Evolutionary conservation across 2,888 invertebrate genomes (phyloP), one percentile per base, ranked within the genome.

Genomic region (Eristalis pertinax): DNA sequence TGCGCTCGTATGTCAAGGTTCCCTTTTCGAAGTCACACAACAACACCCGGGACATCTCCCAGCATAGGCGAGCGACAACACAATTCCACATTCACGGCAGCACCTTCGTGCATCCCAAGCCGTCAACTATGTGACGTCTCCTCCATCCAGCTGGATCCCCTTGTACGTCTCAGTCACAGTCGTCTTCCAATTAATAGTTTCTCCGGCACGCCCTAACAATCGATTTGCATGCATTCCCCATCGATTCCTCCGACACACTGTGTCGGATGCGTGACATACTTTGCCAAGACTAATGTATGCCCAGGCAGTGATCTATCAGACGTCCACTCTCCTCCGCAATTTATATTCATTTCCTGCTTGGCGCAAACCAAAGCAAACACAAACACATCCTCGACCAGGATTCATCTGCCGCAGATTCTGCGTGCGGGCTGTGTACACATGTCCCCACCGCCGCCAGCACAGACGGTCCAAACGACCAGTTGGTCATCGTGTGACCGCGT

Each of bases 291-390:
- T 65, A 63, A 76, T 73, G 72, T 64, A 73, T 85, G 72, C 68
- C 43, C 35, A 19, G 43, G 64, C 43, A 62, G 19, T 38, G 15
- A 82, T 82, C 69, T 65, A 78, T 86, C 82, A 82, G 56, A 50
- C 50, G 78, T 56, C 69, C 38, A 50, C 64, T 68, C 26, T 76
- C 15, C 43, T 65, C n/a, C 43, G n/a, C 62, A 65, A 86, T 86
- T 82, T 82, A 82, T 85, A 78, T 78, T 86, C 82, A 82, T 86
- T 60, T 74, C 24, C 29, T 60, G 19, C 60, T 38, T 26, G 65
- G 69, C 41, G 32, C 35, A 77, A 77, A 64, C 81, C 76, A 62
- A 73, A 69, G 64, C 24, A 65, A 65, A 19, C 38, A 38, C 38
- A 38, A 11, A 1, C 38, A 41, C n/a, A 38, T 64, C 77, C 56